Evolutionary conservation across 2,888 invertebrate species (phyloP).

Genomic region (Sturmia bella): DNA sequence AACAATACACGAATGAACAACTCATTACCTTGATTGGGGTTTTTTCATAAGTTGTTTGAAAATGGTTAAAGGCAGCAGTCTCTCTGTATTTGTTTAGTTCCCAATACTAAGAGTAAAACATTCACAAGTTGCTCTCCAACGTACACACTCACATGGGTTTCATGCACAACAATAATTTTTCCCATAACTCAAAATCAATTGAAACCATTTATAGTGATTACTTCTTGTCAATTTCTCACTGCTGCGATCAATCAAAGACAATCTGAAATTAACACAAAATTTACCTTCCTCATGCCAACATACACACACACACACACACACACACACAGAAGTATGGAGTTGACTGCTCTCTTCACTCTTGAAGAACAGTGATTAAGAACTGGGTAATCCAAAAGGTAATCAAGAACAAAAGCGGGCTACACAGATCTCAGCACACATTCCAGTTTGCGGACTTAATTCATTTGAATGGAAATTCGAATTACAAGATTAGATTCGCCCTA

Average conservation of each 20-base stretch:
- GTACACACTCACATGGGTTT: not conserved
- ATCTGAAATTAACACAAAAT: not conserved
- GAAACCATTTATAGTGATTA: slow-evolving; percentile 78
- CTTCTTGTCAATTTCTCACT: slow-evolving; percentile 71
- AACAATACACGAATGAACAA: slow-evolving; percentile 70
- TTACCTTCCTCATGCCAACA: not conserved
- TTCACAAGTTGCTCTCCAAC: not conserved
- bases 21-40: slow-evolving; percentile 57
- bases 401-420: no score
- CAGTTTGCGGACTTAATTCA: no score
- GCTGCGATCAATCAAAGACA: slow-evolving; percentile 69
- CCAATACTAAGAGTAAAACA: slow-evolving; percentile 21
- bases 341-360: no score
- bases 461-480: no score
- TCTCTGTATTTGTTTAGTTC: slow-evolving; percentile 74
- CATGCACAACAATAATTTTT: slow-evolving; percentile 71
- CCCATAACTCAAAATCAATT: slow-evolving; percentile 79
- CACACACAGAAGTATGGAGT: no score
- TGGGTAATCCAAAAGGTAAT: no score
- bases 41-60: slow-evolving; percentile 43
- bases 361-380: no score
- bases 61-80: slow-evolving; percentile 68
- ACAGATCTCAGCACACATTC: no score
- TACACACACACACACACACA: not conserved
- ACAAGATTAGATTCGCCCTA: no score